Conservation (phyloP, 2,888 invertebrate genomes). For the Acronicta psi region DNA sequence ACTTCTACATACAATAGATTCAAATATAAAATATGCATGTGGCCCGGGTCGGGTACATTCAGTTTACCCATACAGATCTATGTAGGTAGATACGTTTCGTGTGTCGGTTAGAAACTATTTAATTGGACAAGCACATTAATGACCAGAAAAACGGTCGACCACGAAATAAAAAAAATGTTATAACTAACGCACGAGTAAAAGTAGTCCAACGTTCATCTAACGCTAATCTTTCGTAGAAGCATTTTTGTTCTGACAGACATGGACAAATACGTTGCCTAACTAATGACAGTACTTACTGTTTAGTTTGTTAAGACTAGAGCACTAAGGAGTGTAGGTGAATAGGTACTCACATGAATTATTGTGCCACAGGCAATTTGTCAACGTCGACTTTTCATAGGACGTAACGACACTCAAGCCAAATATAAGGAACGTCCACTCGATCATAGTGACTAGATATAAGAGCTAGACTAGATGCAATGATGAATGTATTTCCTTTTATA, state of each 20-base stretch:
- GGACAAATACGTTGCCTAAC: conserved; percentile 47
- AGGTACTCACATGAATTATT: conserved; percentile 71
- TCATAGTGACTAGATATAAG: conserved; percentile 51
- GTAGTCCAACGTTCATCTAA: conserved; percentile 36
- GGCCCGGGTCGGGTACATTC: too few relatives aligned
- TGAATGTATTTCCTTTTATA: conserved; percentile 26
- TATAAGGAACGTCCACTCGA: conserved; percentile 58
- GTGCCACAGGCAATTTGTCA: conserved; percentile 69
- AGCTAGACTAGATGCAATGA: conserved; percentile 11
- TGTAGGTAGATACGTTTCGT: not conserved
- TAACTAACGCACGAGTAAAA: conserved; percentile 5
- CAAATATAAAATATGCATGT: too few relatives aligned
- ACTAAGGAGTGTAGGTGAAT: not conserved
- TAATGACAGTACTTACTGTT: too few relatives aligned
- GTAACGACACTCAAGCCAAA: conserved; percentile 55
- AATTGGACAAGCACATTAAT: conserved; percentile 9
- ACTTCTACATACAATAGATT: too few relatives aligned
- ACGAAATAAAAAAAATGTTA: conserved; percentile 10
- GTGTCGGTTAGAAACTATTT: not conserved
- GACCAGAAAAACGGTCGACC: conserved; percentile 4
- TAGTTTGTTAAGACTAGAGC: too few relatives aligned
- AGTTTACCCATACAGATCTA: too few relatives aligned
- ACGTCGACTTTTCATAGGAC: conserved; percentile 55
- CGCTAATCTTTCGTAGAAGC: conserved; percentile 37
- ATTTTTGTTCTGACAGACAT: conserved; percentile 51